Evolutionary conservation across 1,140 invertebrate species (phyloP).

Genomic region (Papilio dardanus): DNA sequence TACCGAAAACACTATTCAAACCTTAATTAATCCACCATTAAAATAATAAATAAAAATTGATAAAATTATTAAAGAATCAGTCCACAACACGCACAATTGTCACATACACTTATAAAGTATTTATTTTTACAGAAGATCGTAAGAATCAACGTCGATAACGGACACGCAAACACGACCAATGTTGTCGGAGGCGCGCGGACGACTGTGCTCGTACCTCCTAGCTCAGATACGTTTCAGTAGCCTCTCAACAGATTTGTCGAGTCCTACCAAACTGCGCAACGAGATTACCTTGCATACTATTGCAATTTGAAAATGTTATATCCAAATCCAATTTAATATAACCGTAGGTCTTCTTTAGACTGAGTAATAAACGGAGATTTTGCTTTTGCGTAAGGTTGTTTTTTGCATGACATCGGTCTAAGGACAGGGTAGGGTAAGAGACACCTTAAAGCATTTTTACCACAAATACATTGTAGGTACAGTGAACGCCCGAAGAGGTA

Average conservation of each 20-base stretch:
- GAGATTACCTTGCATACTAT: slow-evolving; percentile 38
- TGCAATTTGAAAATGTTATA: neutral
- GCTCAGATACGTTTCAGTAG: slow-evolving; percentile 40
- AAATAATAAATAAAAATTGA: neutral
- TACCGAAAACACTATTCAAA: neutral
- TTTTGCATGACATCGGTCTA: too few relatives aligned
- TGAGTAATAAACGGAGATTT: too few relatives aligned
- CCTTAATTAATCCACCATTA: neutral
- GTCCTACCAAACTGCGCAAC: slow-evolving; percentile 54
- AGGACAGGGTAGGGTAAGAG: too few relatives aligned
- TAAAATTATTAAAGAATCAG: neutral
- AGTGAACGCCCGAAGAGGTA: too few relatives aligned
- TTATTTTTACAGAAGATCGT: neutral
- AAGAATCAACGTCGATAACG: slow-evolving; percentile 19
- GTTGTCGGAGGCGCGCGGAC: slow-evolving; percentile 45
- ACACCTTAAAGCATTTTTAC: too few relatives aligned
- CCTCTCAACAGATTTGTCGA: slow-evolving; percentile 46
- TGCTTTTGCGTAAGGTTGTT: too few relatives aligned
- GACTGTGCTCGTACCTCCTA: slow-evolving; percentile 45
- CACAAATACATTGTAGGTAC: too few relatives aligned
- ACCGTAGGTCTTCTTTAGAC: too few relatives aligned
- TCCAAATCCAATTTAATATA: neutral
- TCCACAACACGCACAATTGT: slow-evolving; percentile 5
- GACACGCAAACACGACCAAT: slow-evolving; percentile 13
- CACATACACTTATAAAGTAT: slow-evolving; percentile 6